Evolutionary conservation across 2,797 vertebrate species (phyloP).

Genomic region (Sitta carolinensis): DNA sequence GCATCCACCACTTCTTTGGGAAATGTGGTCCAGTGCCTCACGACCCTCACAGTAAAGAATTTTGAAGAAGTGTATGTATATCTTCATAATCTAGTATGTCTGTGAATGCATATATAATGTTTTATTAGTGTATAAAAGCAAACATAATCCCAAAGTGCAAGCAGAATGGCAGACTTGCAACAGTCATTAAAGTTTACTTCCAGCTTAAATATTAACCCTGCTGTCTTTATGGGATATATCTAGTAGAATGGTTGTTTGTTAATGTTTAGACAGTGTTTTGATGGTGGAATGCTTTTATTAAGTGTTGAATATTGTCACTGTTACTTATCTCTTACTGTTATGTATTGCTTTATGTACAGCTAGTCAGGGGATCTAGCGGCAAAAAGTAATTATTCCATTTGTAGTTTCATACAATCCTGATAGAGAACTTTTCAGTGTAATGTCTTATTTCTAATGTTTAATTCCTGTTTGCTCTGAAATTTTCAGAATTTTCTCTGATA

Average conservation of each 20-base stretch:
- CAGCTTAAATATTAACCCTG: not conserved
- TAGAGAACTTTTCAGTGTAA: not conserved
- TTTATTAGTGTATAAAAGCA: not conserved
- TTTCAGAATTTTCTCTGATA: not conserved
- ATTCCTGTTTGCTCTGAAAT: not conserved
- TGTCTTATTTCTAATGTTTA: not conserved
- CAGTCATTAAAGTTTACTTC: not conserved
- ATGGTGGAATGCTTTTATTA: not conserved
- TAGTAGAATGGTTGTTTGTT: not conserved
- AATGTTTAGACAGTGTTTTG: not conserved
- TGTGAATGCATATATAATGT: accelerated
- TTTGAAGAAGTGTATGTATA: not conserved
- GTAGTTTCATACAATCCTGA: not conserved
- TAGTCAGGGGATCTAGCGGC: not conserved
- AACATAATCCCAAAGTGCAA: not conserved
- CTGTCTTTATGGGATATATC: not conserved
- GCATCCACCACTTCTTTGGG: not conserved
- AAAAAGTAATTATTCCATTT: not conserved
- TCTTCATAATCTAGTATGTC: not conserved
- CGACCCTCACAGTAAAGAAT: not conserved
- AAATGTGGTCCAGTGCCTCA: not conserved
- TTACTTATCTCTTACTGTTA: not conserved
- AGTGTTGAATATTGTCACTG: not conserved
- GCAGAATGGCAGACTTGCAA: not conserved
- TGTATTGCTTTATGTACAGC: not conserved